These are phyloP conservation scores for Heterodera filipjevi DNA, from an alignment of 2,888 invertebrate species.

Conservation along the genomic window DNA sequence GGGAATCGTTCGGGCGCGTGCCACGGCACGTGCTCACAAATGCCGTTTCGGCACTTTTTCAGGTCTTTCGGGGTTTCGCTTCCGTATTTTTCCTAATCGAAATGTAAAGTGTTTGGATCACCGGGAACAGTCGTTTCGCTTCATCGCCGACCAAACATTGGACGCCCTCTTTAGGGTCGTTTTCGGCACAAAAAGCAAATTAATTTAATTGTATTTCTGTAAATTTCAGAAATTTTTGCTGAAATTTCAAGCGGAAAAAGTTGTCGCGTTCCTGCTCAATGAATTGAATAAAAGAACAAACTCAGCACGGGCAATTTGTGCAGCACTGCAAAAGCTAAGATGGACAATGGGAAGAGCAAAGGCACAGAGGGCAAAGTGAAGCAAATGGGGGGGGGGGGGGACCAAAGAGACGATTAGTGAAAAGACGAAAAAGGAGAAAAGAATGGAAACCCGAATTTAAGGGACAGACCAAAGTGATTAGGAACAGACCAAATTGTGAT, in stretches of 20 bases:
- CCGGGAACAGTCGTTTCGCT: constrained; percentile 38
- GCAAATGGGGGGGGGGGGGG: too few species aligned
- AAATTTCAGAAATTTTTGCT: constrained; percentile 42
- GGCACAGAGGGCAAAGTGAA: constrained; percentile 37
- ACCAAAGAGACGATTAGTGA: too few species aligned
- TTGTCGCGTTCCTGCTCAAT: constrained; percentile 38
- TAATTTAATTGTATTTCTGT: too few species aligned
- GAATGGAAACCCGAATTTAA: too few species aligned
- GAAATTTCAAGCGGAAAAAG: constrained; percentile 37
- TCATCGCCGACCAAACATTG: constrained; percentile 43
- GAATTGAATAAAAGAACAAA: constrained; percentile 36
- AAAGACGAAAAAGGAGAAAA: too few species aligned
- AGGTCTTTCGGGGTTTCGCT: not conserved
- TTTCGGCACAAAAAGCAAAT: not conserved
- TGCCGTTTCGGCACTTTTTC: constrained; percentile 20
- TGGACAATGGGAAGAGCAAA: constrained; percentile 29
- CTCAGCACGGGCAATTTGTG: constrained; percentile 35
- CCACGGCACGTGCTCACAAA: constrained; percentile 7
- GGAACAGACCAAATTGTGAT: too few species aligned
- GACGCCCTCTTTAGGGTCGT: constrained; percentile 42
- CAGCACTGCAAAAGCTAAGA: constrained; percentile 37
- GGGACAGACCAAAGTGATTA: too few species aligned
- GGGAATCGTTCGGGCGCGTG: constrained; percentile 24
- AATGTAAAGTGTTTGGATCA: constrained; percentile 33
- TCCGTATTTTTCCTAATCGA: not conserved